Percentiles rank a stretch among this genome's conserved stretches.
Evolutionary conservation across 2,888 invertebrate species (phyloP).

Genomic region (Ferrisia virgata): DNA sequence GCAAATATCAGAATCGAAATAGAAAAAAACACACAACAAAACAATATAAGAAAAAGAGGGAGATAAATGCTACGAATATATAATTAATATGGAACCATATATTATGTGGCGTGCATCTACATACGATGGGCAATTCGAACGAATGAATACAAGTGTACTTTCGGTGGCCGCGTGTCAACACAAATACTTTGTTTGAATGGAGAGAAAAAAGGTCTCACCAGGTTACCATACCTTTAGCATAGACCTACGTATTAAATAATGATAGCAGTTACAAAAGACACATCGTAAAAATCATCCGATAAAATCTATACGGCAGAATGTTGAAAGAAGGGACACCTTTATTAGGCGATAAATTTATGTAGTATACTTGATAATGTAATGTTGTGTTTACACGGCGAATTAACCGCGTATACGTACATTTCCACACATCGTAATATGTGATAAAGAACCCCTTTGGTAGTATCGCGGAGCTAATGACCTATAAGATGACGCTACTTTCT

Average conservation of each 20-base stretch:
- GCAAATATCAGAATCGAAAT: too few relatives aligned
- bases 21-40: too few relatives aligned
- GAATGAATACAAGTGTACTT: background rate
- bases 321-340: background rate
- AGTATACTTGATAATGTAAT: too few relatives aligned
- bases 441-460: background rate
- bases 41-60: background rate
- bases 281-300: slow-evolving; percentile 24
- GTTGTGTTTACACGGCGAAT: slow-evolving; percentile 13
- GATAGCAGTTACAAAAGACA: slow-evolving; percentile 11
- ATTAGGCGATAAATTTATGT: background rate
- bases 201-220: background rate
- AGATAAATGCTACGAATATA: background rate
- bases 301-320: background rate
- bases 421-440: background rate
- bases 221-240: too few relatives aligned
- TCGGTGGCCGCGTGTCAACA: background rate
- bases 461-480: background rate
- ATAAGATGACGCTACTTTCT: background rate
- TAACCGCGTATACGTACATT: background rate
- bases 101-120: too few relatives aligned
- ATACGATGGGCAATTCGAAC: background rate
- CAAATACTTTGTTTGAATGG: too few relatives aligned
- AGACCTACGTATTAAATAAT: too few relatives aligned
- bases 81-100: background rate